Percentiles rank a stretch among this genome's conserved stretches.
Conservation (phyloP, 1,140 invertebrate genomes). For the Caenorhabditis briggsae region DNA sequence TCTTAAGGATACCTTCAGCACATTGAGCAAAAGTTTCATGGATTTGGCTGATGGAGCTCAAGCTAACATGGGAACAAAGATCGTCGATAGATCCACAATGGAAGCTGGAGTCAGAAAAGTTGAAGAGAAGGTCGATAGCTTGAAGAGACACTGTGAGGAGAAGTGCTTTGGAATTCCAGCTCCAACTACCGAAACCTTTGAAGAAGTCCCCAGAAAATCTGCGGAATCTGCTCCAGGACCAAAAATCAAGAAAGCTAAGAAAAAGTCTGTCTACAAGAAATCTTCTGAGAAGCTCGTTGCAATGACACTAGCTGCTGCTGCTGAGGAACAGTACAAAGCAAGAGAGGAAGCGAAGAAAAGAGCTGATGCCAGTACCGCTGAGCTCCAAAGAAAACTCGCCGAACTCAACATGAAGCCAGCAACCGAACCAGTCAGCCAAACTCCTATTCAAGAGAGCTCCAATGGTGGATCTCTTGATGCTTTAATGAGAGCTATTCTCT, state of each 20-base stretch:
- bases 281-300: constrained; percentile 14
- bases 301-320: neutral
- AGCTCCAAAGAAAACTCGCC: constrained; percentile 18
- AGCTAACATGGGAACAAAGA: constrained; percentile 34
- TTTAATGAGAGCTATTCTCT: neutral
- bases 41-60: constrained; percentile 48
- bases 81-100: constrained; percentile 47
- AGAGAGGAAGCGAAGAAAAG: constrained; percentile 41
- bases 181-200: neutral
- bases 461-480: neutral
- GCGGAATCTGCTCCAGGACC: neutral
- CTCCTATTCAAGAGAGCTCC: neutral
- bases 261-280: constrained; percentile 30
- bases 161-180: neutral
- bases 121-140: constrained; percentile 40
- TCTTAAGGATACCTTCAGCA: constrained; percentile 23
- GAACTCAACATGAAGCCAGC: neutral
- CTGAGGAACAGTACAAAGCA: neutral
- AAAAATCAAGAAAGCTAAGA: constrained; percentile 58
- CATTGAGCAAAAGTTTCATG: constrained; percentile 20
- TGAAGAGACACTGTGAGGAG: constrained; percentile 34
- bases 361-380: constrained; percentile 32
- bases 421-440: neutral
- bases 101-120: constrained; percentile 22
- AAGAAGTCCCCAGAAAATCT: constrained; percentile 12